Evolutionary conservation across 1,140 invertebrate genomes (phyloP), one percentile per base, ranked within the genome.

Genomic region (Caenorhabditis inopinata): DNA sequence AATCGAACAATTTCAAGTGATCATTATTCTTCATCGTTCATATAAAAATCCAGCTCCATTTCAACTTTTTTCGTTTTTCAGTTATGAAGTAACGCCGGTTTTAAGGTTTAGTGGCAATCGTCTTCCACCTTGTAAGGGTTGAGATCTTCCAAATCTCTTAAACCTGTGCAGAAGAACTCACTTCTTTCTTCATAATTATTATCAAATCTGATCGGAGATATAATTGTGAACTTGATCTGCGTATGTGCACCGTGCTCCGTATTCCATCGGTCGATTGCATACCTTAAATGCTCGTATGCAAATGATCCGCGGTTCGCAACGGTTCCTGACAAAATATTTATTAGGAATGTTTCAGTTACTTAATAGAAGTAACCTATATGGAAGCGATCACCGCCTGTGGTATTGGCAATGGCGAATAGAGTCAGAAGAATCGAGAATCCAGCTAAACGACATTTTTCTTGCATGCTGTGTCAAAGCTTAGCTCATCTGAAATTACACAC

Each of bases 211-310:
- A 80, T 80, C 23, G 84, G 68, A 1, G 85, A 82, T 25, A 75
- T 58, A 27, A 85, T 58, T 7, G 48, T 25, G 16, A 85, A 76
- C 1, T 81, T 78, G 4, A 86, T 53, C 45, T 76, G 76, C 9
- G 78, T 78, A 18, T 75, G 76, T 11, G 82, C 75, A 14, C 81
- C 77, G 42, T 85, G 53, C 21, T 82, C 74, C 16, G 68, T 82
- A 49, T 85, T 85, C 81, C 81, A 85, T 79, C 85, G 79, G 38
- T 85, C 85, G 14, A 85, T 79, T 18, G 85, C 83, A 79, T 86
- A 85, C 46, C 84, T 68, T 38, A 85, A 35, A 76, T 79, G 53
- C 46, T 79, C 78, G 78, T 79, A 79, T 14, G 58, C 29, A 46
- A 79, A 47, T 45, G 78, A 58, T 7, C 78, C 78, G 12, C 51